Percentiles rank a stretch among this genome's conserved stretches.
Evolutionary conservation across 2,113 vertebrate genomes (phyloP).

Genomic region (Antechinus stuartii): DNA sequence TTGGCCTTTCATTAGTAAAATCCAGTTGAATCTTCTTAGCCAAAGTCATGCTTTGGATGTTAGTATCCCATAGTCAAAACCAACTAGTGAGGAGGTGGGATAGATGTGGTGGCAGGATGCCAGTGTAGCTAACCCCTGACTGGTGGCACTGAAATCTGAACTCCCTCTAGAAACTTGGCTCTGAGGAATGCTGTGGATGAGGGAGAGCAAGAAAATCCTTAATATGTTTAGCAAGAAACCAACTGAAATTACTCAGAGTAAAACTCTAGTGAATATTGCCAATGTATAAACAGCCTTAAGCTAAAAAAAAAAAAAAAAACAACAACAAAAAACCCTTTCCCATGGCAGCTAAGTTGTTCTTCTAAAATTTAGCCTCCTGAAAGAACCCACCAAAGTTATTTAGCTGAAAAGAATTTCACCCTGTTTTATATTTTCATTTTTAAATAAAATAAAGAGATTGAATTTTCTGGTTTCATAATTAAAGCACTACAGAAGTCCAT

Average conservation of each 20-base stretch:
- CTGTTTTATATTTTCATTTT: neutral
- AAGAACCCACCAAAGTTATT: neutral
- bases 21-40: neutral
- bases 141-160: conserved; percentile 14
- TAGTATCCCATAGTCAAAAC: neutral
- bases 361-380: neutral
- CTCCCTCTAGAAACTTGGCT: neutral
- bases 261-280: neutral
- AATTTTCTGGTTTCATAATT: neutral
- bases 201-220: conserved; percentile 38
- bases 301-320: neutral
- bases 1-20: conserved; percentile 3
- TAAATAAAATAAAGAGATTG: neutral
- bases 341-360: neutral
- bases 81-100: neutral
- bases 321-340: neutral
- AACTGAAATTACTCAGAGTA: neutral
- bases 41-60: neutral
- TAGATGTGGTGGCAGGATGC: neutral
- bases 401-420: neutral
- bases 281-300: conserved; percentile 40
- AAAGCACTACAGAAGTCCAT: neutral
- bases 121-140: neutral
- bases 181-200: conserved; percentile 27
- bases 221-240: conserved; percentile 35